A percentile compares a stretch with the other conserved stretches of the same genome.
Evolutionary conservation across 2,888 invertebrate genomes (phyloP).

Genomic region (Doris montereyensis): DNA sequence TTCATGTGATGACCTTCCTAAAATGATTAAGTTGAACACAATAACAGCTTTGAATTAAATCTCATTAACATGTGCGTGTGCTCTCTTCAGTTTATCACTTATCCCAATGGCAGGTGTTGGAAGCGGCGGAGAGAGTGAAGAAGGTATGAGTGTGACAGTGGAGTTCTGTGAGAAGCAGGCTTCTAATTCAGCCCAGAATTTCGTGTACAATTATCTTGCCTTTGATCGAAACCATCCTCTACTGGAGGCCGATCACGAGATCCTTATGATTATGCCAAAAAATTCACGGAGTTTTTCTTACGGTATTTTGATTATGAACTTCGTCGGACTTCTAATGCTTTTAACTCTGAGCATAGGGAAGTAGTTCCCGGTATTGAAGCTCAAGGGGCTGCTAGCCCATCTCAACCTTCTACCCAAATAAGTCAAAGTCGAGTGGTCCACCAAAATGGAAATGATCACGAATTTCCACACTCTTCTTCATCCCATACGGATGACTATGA

Average conservation of each 20-base stretch:
- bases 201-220: constrained; percentile 85
- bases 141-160: constrained; percentile 47
- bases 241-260: constrained; percentile 75
- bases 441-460: constrained; percentile 45
- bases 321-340: constrained; percentile 41
- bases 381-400: constrained; percentile 30
- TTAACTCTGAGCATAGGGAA: constrained; percentile 38
- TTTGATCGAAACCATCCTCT: constrained; percentile 72
- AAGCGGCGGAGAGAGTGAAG: constrained; percentile 39
- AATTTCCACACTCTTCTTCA: constrained; percentile 22
- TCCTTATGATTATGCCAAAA: constrained; percentile 85
- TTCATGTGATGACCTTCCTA: too few relatives aligned
- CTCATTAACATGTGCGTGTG: too few relatives aligned
- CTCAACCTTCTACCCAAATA: constrained; percentile 28
- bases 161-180: constrained; percentile 78
- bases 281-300: constrained; percentile 87
- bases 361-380: constrained; percentile 44
- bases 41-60: too few relatives aligned
- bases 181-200: constrained; percentile 87
- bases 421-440: constrained; percentile 8
- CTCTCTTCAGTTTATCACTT: too few relatives aligned
- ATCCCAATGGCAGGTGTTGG: constrained; percentile 38
- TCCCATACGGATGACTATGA: not conserved
- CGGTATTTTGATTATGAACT: constrained; percentile 85
- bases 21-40: too few relatives aligned